Evolutionary conservation across 2,888 invertebrate genomes (phyloP).

Genomic region (Isotomurus palustris): DNA sequence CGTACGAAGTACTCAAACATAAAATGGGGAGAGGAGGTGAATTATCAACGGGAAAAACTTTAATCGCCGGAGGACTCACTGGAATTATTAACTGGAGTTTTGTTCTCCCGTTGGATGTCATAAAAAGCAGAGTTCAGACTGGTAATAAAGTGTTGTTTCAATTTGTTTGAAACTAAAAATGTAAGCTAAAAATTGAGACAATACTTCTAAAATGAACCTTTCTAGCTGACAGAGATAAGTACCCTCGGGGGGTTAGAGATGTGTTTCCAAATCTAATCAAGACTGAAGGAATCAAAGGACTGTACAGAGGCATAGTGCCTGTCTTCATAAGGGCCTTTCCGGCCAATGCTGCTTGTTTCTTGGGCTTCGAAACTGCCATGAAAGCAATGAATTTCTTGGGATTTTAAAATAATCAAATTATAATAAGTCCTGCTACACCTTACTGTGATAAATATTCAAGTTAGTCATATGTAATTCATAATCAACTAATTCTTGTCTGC

Average conservation of each 20-base stretch:
- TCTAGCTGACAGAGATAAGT: conserved; percentile 85
- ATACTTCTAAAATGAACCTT: not conserved
- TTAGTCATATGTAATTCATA: too few species aligned
- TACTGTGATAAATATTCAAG: too few species aligned
- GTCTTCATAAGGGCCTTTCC: conserved; percentile 97
- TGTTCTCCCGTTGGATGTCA: conserved; percentile 16
- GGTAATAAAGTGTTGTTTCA: too few species aligned
- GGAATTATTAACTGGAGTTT: conserved; percentile 21
- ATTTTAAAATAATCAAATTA: not conserved
- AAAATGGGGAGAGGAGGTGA: not conserved
- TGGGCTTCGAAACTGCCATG: conserved; percentile 85
- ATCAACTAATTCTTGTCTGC: not conserved
- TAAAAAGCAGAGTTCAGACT: conserved; percentile 19
- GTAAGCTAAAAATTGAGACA: not conserved
- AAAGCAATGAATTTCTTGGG: conserved; percentile 62
- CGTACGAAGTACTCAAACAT: conserved; percentile 14
- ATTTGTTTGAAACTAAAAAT: not conserved
- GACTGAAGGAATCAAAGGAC: conserved; percentile 78
- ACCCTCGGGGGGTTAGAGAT: conserved; percentile 83
- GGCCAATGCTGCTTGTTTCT: conserved; percentile 97
- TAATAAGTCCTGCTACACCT: not conserved
- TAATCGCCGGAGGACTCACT: conserved; percentile 20
- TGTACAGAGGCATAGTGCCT: conserved; percentile 90
- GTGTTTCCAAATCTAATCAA: conserved; percentile 80
- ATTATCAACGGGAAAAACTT: conserved; percentile 4